Base-by-base conservation (phyloP, 2,888 invertebrate species). In the Meghimatium bilineatum region DNA sequence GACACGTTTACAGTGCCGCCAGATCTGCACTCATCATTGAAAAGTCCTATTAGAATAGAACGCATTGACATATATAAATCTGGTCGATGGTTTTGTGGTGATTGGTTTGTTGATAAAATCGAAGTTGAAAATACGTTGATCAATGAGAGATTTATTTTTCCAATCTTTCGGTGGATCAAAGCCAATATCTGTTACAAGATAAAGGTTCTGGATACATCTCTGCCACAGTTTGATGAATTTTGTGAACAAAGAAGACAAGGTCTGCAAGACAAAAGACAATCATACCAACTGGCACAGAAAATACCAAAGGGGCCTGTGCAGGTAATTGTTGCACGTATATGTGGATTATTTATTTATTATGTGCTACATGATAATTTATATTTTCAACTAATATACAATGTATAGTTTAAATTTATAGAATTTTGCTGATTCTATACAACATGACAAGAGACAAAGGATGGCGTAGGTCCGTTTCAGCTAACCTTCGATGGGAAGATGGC, bases 111-210 rank as follows among this genome's bases (percentile, higher is more conserved):
- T 36, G 92, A 93, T 75, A 89, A 87, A 76, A 88, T 93, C 26
- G 82, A 88, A 1, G 89, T 93, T 0, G 89, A 91, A 80, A 90
- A 91, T 82, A 80, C 89, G 26, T 86, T 87, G 32, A 88, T 88
- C 0, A 89, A 89, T 74, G 86, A 89, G 26, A 89, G 86, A 26
- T 92, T 86, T 82, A 89, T 91, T 32, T 93, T 93, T 85, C 94
- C 94, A 0, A 90, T 94, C 6, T 89, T 93, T 83, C 89, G 94
- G 26, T 94, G 94, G 94, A 91, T 94, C 78, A 89, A 90, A 52
- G 88, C 93, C 0, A 89, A 92, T 71, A 88, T 88, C 49, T 91
- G 91, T 56, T 94, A 94, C 88, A 80, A 90, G 44, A 91, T 94
- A 52, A 86, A 88, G 32, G 91, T 93, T 87, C 91, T 91, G 86